A percentile compares a stretch with the other conserved stretches of the same genome.
phyloP scores from a whole-genome alignment of 2,888 invertebrate genomes.

The Disparrhopalites patrizii region DNA sequence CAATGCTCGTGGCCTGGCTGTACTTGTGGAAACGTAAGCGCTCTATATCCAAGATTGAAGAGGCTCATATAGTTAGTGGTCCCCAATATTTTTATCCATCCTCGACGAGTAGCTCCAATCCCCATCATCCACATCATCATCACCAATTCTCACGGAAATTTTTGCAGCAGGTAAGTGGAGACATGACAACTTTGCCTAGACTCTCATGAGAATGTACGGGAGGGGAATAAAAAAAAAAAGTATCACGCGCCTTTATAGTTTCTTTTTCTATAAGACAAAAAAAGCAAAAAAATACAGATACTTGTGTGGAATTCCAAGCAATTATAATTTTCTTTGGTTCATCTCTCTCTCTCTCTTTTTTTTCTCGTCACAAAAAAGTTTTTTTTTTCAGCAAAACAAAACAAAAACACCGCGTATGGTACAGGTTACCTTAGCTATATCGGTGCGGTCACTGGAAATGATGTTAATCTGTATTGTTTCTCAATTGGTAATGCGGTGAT shows the following conservation, averaged over 20 bases:
- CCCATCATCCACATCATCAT: too few species aligned
- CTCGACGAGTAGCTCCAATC: slow-evolving; percentile 11
- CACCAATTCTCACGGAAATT: slow-evolving; percentile 46
- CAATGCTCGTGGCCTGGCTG: slow-evolving; percentile 81
- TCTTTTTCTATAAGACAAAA: too few species aligned
- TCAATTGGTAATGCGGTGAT: slow-evolving; percentile 8
- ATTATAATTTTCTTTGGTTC: slow-evolving; percentile 14
- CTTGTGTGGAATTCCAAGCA: not conserved
- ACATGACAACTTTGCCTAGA: slow-evolving; percentile 35
- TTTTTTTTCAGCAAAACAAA: not conserved
- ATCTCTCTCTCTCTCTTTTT: not conserved
- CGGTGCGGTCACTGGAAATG: not conserved
- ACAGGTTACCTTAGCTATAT: slow-evolving; percentile 5
- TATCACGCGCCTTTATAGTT: not conserved
- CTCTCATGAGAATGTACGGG: slow-evolving; percentile 33
- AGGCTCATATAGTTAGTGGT: slow-evolving; percentile 27
- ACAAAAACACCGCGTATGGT: not conserved
- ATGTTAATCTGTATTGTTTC: not conserved
- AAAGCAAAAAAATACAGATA: too few species aligned
- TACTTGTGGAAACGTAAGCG: slow-evolving; percentile 73
- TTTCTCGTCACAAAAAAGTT: not conserved
- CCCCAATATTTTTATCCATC: slow-evolving; percentile 37
- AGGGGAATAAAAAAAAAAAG: too few species aligned
- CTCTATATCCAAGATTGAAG: slow-evolving; percentile 39
- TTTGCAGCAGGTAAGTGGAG: slow-evolving; percentile 41